Evolutionary conservation across 2,797 vertebrate species (phyloP), one percentile per base, ranked within the genome.

Genomic region (Myotis daubentonii): DNA sequence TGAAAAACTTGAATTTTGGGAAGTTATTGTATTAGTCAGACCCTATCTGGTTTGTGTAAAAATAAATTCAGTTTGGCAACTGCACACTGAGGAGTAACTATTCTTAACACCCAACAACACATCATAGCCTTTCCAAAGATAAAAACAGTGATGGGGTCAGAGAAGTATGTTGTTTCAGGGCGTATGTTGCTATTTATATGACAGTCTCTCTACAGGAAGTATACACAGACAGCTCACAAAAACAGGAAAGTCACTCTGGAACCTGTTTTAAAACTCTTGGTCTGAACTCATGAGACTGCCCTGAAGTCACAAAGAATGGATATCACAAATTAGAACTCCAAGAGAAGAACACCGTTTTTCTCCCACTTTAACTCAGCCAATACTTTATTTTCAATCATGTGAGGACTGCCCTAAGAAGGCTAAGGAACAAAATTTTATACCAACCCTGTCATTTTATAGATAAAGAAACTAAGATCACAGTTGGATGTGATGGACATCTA

Each of bases 171-270:
- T 96, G 88, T 96, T 96, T 83, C 90, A 93, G 96, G 81, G 20
- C 28, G 6, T 89, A 41, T 66, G 44, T 68, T 97, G 68, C 97
- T 97, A 97, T 96, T 93, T 88, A 79, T 94, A 95, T 80, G 89
- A 15, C 12, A 44, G 92, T 47, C 80, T 94, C 44, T 91, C 92
- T 93, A 75, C 94, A 97, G 97, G 92, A 97, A 95, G 95, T 0
- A 0, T 70, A 96, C 17, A 91, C 57, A 76, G 96, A 95, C 95
- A 89, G 74, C 95, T 95, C 97, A 97, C 92, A 92, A 97, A 96
- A 84, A 95, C 95, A 95, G 96, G 83, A 94, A 97, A 97, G 94
- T 91, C 80, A 68, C 91, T 96, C 92, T 96, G 94, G 95, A 97
- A 93, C 78, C 81, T 33, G 66, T 53, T 97, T 91, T 87, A 94